Evolutionary conservation across 92 coral and sea anemone species (phyloP).

Genomic region (Parazoanthus darwini): DNA sequence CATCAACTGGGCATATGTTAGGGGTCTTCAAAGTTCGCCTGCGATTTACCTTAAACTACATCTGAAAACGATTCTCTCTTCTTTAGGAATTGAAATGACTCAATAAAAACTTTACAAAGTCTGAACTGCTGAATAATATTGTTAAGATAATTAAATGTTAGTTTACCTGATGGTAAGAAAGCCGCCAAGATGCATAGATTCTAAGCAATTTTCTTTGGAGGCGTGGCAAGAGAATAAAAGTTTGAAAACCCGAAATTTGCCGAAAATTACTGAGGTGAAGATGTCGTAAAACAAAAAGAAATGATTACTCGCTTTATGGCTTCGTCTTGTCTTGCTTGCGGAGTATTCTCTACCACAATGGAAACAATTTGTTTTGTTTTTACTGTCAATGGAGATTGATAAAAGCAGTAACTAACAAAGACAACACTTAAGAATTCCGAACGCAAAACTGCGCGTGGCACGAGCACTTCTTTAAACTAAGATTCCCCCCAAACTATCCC

Average conservation of each 20-base stretch:
- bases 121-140: conserved; percentile 15
- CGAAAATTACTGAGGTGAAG: conserved; percentile 4
- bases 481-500: neutral
- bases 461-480: neutral
- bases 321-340: neutral
- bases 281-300: conserved; percentile 31
- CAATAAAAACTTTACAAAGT: conserved; percentile 20
- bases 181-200: neutral
- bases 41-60: neutral
- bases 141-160: neutral
- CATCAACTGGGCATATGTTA: neutral
- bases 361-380: conserved; percentile 38
- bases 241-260: conserved; percentile 14
- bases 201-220: neutral
- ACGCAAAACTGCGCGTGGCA: conserved; percentile 25
- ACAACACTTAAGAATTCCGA: conserved; percentile 18
- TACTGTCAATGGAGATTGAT: conserved; percentile 23
- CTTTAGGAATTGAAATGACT: neutral
- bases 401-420: conserved; percentile 21
- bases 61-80: neutral
- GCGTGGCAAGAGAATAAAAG: conserved; percentile 18
- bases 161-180: conserved; percentile 23
- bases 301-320: conserved; percentile 36
- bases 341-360: conserved; percentile 42
- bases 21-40: neutral